Conservation (phyloP, 2,888 invertebrate genomes). For the Formica aserva region DNA sequence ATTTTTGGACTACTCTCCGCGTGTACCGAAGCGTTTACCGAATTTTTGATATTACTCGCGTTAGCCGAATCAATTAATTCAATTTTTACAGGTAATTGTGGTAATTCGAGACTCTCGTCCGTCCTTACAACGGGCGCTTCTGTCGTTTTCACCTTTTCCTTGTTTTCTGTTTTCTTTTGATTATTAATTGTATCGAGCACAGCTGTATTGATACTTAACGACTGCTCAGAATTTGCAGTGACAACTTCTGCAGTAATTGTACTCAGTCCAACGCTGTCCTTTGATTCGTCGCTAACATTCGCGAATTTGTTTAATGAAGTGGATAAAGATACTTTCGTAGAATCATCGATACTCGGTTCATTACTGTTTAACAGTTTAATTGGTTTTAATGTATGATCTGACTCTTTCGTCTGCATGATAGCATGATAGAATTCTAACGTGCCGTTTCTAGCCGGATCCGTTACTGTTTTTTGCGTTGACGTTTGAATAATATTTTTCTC, state of each 20-base stretch:
- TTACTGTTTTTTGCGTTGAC: neutral
- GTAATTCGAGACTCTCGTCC: neutral
- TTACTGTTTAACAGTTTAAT: neutral
- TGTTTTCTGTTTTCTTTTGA: slow-evolving; percentile 9
- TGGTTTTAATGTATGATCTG: neutral
- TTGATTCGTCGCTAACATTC: neutral
- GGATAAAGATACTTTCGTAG: neutral
- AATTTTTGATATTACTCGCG: neutral
- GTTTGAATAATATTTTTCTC: slow-evolving; percentile 21
- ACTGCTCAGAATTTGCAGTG: neutral
- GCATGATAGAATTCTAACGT: neutral
- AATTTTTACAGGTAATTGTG: slow-evolving; percentile 6
- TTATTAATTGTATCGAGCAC: neutral
- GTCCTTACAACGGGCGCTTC: slow-evolving; percentile 16
- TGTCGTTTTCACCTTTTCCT: slow-evolving; percentile 13
- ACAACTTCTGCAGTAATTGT: neutral
- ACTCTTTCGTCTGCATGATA: slow-evolving; percentile 10
- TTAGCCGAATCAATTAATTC: neutral
- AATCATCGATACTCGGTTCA: slow-evolving; percentile 6
- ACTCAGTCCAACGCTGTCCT: neutral
- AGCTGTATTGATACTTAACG: neutral
- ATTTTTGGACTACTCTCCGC: neutral
- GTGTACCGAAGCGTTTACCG: neutral
- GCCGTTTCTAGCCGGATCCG: neutral
- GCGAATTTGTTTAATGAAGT: neutral